Conservation (phyloP, 1,140 invertebrate species). For the Papilio dardanus region DNA sequence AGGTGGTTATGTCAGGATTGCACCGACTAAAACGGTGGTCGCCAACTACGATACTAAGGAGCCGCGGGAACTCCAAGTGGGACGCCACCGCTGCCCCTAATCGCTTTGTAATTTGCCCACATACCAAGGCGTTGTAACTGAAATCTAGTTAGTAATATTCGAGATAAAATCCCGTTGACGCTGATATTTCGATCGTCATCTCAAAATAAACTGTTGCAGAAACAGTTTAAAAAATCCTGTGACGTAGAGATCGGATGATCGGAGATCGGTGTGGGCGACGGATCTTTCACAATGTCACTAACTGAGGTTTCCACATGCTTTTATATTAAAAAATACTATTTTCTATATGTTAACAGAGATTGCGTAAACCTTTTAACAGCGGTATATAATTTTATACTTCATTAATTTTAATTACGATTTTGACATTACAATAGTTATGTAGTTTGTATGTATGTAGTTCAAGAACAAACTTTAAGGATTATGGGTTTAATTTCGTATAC, state of each 20-base stretch:
- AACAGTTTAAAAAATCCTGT: conserved; percentile 4
- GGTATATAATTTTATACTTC: background rate
- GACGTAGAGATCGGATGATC: background rate
- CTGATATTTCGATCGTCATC: background rate
- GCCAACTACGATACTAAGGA: no score
- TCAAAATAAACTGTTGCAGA: conserved; percentile 25
- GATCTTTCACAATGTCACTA: conserved; percentile 29
- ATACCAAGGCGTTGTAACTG: no score
- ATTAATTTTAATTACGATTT: background rate
- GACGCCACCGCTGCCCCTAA: no score
- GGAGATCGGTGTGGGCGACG: conserved; percentile 21
- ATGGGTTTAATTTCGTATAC: background rate
- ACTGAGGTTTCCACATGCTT: conserved; percentile 8
- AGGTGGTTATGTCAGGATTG: no score
- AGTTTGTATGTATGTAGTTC: background rate
- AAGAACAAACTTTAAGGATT: background rate
- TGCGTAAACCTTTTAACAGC: background rate
- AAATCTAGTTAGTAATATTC: background rate
- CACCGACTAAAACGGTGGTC: no score
- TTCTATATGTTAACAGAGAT: background rate
- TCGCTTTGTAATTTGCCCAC: no score
- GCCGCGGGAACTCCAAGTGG: no score
- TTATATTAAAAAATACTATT: background rate
- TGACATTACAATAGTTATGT: background rate
- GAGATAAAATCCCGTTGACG: background rate